Evolutionary conservation across 2,888 invertebrate species (phyloP).

Genomic region (Muscina levida): DNA sequence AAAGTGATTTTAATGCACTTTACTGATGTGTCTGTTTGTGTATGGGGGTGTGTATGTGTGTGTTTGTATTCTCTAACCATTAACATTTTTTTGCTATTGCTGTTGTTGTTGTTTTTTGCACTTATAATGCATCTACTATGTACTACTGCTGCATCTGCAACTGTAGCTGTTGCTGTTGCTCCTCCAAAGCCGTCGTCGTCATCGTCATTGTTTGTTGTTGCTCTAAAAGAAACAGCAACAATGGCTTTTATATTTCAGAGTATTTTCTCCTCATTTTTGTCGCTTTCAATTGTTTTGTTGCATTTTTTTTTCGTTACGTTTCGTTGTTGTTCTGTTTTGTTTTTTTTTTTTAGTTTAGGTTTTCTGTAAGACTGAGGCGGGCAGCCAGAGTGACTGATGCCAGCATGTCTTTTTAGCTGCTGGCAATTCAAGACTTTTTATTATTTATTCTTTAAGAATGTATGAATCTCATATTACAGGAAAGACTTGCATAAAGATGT

Average conservation of each 20-base stretch:
- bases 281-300: constrained; percentile 53
- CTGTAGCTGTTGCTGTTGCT: background rate
- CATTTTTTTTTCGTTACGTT: constrained; percentile 40
- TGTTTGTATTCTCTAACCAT: constrained; percentile 3
- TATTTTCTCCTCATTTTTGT: constrained; percentile 26
- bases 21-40: background rate
- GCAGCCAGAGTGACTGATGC: constrained; percentile 3
- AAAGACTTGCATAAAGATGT: background rate
- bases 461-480: constrained; percentile 33
- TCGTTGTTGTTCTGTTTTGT: background rate
- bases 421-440: constrained; percentile 54
- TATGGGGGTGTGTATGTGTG: background rate
- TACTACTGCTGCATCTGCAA: background rate
- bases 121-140: constrained; percentile 15
- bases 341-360: too few relatives aligned
- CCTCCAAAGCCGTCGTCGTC: too few relatives aligned
- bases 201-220: background rate
- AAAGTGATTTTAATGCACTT: constrained; percentile 17
- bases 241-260: constrained; percentile 46
- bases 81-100: constrained; percentile 18
- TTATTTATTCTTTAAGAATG: constrained; percentile 23
- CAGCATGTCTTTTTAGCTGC: constrained; percentile 56
- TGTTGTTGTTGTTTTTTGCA: constrained; percentile 17
- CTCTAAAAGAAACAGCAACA: constrained; percentile 43
- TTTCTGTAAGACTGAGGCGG: background rate